These are phyloP conservation scores for Lagopus muta DNA, from an alignment of 2,113 vertebrate genomes.

Conservation along the genomic window DNA sequence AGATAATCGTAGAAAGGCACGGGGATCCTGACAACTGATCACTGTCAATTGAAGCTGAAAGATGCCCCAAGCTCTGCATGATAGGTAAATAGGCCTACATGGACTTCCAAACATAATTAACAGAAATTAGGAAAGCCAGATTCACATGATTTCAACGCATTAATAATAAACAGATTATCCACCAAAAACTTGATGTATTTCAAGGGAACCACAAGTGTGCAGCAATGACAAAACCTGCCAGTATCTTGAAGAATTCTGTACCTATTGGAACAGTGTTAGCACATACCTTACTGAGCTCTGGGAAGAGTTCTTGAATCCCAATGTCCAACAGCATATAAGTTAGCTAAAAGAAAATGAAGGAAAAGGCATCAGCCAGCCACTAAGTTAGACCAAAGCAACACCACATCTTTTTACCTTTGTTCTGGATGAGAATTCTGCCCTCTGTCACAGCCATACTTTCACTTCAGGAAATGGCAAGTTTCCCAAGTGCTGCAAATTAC, in stretches of 20 bases:
- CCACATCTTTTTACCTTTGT: neutral
- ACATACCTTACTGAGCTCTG: slow-evolving; percentile 89
- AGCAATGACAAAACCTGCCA: neutral
- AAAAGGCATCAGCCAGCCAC: neutral
- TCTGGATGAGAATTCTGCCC: neutral
- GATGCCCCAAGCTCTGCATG: neutral
- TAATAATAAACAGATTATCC: neutral
- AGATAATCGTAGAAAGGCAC: neutral
- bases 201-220: neutral
- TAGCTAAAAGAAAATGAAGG: slow-evolving; percentile 79
- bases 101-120: neutral
- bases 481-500: slow-evolving; percentile 46
- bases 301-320: slow-evolving; percentile 92
- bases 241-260: neutral
- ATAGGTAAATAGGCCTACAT: neutral
- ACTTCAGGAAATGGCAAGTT: neutral
- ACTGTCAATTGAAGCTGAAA: neutral
- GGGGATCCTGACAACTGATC: rapidly evolving
- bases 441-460: neutral
- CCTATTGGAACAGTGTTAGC: neutral
- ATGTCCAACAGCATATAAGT: slow-evolving; percentile 94
- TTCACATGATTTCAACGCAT: neutral
- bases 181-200: neutral
- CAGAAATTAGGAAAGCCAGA: neutral
- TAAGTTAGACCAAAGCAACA: neutral